Evolutionary conservation across 2,888 invertebrate species (phyloP), one percentile per base, ranked within the genome.

Genomic region (Iselma pallidipennis): DNA sequence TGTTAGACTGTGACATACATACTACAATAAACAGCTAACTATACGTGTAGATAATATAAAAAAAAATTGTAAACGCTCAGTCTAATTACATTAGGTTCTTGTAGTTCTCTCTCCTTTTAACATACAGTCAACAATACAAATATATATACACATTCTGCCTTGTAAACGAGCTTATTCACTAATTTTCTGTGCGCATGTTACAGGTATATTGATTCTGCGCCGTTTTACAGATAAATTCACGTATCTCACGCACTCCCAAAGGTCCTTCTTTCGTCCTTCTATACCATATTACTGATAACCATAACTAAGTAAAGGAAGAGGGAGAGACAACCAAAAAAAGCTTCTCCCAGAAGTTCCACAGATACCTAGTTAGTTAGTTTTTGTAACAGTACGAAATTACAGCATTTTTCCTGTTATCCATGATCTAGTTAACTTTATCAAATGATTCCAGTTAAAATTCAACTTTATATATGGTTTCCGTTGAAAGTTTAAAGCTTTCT

Each of bases 101-200:
- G 7, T 4, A 7, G 6, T 1, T 42, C 21, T 21, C 42, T 45
- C 23, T 12, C 12, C 19, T 21, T 45, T 23, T 3, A 45, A 54
- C 56, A 45, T 50, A 63, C 65, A 65, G 62, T 65, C 65, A 65
- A 65, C 65, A 65, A 65, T 65, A 53, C 59, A 57, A 63, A 61
- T 65, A 63, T 31, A 31, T 23, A n/a, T n/a, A n/a, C 64, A 65
- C 62, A 59, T 57, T 65, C 48, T 57, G 10, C 57, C 59, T 63
- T 58, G 57, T 56, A 62, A 65, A 62, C 55, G 62, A 65, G 59
- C 65, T 61, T 62, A 62, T 62, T 65, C 62, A 65, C 59, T 63
- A 65, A 65, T 65, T 65, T 65, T 62, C 65, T 65, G 62, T 65
- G 65, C 65, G 65, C 65, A 65, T 65, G 65, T 65, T 65, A 65